Evolutionary conservation across 2,888 invertebrate species (phyloP), one percentile per base, ranked within the genome.

Genomic region (Tinea semifulvella): DNA sequence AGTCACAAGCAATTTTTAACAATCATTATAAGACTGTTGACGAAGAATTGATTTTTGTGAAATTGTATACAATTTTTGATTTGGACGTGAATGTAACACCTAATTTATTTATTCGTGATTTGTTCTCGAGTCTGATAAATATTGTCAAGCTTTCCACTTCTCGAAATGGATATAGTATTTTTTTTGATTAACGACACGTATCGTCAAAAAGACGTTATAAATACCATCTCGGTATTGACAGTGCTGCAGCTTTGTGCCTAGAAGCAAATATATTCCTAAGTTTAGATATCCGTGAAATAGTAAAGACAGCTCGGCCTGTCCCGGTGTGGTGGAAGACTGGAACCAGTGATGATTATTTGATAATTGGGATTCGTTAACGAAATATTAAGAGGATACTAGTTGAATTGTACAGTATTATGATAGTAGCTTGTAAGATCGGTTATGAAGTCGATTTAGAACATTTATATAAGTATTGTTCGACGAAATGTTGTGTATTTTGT

Each of bases 351-450:
- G n/a, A 13, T 31, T 31, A 31, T 31, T 13, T 31, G 36, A 36
- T 18, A 17, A 17, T 36, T 36, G 18, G 31, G 31, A 31, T 14
- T 31, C 31, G 31, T 31, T 31, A 14, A 31, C n/a, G 31, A 36
- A 36, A 36, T 36, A 18, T 14, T 36, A 6, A 36, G 18, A 36
- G 14, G 3, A 6, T 16, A 36, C 18, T 36, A 40, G 40, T 22
- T 40, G 77, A 80, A 77, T 77, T 79, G 80, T 80, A 80, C 80
- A 80, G 80, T 80, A 80, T 80, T 80, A 79, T 74, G 75, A 66
- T 61, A 57, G 65, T 64, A 70, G 63, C 55, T 16, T 4, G n/a
- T 71, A 71, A 70, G 68, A 60, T 65, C 63, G 61, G 56, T 62
- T 61, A 62, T 51, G 63, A 72, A 5, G 62, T 65, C 65, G 67